Conservation (phyloP, 1,140 invertebrate species). For the Pseudobourletiella spinata region DNA sequence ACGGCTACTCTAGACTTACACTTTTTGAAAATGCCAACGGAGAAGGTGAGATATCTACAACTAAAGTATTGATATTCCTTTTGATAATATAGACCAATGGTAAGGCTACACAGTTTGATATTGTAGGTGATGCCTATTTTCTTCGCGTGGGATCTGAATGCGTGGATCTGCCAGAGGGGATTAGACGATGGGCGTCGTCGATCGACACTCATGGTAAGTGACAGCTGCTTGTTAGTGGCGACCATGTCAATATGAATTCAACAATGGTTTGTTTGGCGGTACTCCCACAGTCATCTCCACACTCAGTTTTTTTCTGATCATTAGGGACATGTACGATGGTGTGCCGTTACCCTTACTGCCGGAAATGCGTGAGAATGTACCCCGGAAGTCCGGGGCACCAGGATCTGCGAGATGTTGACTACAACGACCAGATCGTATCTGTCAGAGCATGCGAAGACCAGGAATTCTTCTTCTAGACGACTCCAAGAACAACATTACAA, state of each 20-base stretch:
- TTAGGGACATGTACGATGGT: background rate
- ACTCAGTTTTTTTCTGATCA: too few relatives aligned
- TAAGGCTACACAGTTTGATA: background rate
- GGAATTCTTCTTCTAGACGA: too few relatives aligned
- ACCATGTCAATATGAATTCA: too few relatives aligned
- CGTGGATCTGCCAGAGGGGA: background rate
- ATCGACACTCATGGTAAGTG: background rate
- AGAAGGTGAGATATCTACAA: background rate
- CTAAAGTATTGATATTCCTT: background rate
- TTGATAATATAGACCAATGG: background rate
- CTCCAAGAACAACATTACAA: background rate
- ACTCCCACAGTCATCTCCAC: too few relatives aligned
- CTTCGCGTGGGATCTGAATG: background rate
- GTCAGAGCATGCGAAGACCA: background rate
- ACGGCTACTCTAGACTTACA: too few relatives aligned
- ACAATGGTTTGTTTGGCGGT: too few relatives aligned
- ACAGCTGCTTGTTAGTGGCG: background rate
- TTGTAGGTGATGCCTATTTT: background rate
- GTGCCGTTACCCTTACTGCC: background rate
- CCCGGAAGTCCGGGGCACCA: background rate
- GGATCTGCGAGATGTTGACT: background rate
- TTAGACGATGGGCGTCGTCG: background rate
- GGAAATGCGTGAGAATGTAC: conserved; percentile 2
- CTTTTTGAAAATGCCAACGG: background rate
- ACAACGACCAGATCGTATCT: background rate